phyloP scores from a whole-genome alignment of 2,888 invertebrate genomes.

The Alviniconcha strummeri region DNA sequence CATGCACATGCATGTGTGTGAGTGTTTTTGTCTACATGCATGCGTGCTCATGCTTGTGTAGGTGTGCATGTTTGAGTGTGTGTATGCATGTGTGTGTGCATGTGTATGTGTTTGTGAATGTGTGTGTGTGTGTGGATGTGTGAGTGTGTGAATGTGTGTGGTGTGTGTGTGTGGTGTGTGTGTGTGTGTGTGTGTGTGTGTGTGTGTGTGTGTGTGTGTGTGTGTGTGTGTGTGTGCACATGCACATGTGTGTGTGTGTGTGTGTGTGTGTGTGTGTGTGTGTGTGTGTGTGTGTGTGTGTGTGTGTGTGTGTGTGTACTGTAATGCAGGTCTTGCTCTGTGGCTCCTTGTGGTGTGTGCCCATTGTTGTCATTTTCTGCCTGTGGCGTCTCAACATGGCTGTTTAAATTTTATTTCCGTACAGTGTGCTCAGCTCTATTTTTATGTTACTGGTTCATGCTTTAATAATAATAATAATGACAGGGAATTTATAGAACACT shows the following conservation, averaged over 20 bases:
- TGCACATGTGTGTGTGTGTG: not conserved
- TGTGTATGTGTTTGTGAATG: not conserved
- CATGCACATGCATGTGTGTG: no score
- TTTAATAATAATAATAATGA: no score
- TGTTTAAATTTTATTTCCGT: no score
- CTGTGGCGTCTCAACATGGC: no score
- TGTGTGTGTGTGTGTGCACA: no score
- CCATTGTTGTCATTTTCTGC: no score
- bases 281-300: not conserved
- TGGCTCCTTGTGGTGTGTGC: no score
- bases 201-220: not conserved
- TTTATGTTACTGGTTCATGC: no score
- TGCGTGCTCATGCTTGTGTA: not conserved
- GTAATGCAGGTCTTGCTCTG: no score
- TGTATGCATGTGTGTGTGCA: not conserved
- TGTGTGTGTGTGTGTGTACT: not conserved
- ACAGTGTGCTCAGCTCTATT: no score
- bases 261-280: not conserved
- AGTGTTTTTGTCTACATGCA: no score
- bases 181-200: not conserved
- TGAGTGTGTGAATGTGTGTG: not conserved
- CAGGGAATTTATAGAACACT: no score
- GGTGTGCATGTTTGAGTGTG: not conserved
- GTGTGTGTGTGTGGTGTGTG: not conserved
- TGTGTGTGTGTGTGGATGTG: constrained; percentile 6